A percentile compares a stretch with the other conserved stretches of the same genome.
phyloP scores from a whole-genome alignment of 2,113 vertebrate genomes.

The Scytalopus superciliaris region DNA sequence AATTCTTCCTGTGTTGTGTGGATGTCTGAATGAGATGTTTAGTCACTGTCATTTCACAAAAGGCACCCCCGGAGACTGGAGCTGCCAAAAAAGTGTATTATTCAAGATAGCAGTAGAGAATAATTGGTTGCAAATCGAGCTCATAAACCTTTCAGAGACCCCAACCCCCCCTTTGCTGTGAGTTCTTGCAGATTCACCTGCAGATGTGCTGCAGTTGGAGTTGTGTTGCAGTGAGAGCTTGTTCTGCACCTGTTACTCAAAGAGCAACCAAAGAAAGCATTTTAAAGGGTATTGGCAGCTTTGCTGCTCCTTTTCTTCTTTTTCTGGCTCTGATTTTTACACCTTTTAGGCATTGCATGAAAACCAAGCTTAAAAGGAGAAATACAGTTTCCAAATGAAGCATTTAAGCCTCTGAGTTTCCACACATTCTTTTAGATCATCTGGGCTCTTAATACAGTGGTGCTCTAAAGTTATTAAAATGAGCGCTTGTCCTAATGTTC shows the following conservation, averaged over 20 bases:
- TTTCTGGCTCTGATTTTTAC: background rate
- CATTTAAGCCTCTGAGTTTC: background rate
- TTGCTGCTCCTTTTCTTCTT: background rate
- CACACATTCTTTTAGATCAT: background rate
- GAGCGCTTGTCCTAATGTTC: background rate
- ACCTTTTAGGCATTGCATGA: background rate
- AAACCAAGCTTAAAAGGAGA: background rate
- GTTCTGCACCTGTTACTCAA: background rate
- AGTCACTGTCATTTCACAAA: too few species aligned
- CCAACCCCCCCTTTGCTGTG: rapidly evolving
- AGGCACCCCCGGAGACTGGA: too few species aligned
- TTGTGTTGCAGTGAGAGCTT: background rate
- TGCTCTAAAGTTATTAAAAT: background rate
- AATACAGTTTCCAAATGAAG: background rate
- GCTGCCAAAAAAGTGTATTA: too few species aligned
- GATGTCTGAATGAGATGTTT: too few species aligned
- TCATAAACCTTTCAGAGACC: background rate
- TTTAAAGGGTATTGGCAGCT: background rate
- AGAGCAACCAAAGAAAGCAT: background rate
- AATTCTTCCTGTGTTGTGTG: too few species aligned
- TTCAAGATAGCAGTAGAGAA: too few species aligned
- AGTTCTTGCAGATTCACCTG: background rate
- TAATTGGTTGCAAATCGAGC: background rate
- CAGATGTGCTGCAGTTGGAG: background rate
- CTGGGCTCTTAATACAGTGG: background rate